phyloP scores from a whole-genome alignment of 1,140 invertebrate species.

The Caenorhabditis inopinata region DNA sequence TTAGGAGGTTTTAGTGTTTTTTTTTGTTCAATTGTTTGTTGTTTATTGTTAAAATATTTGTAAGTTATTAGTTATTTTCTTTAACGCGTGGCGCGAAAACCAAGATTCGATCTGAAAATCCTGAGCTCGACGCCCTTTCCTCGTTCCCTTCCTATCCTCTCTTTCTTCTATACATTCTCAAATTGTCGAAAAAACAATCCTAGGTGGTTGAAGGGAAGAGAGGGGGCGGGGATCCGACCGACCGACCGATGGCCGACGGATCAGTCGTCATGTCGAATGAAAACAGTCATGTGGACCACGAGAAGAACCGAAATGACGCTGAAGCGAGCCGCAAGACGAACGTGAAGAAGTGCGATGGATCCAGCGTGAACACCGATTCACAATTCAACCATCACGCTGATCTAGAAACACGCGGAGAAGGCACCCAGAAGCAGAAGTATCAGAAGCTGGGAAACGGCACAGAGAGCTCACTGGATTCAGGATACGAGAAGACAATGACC shows the following conservation, averaged over 20 bases:
- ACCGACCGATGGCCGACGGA: neutral
- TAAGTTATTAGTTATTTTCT: no score
- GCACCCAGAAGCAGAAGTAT: neutral
- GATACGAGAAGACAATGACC: neutral
- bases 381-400: neutral
- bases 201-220: no score
- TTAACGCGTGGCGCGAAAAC: no score
- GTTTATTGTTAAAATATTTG: no score
- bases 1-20: no score
- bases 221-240: no score
- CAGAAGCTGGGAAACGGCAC: slow-evolving; percentile 2
- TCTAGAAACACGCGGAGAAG: neutral
- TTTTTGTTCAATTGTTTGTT: no score
- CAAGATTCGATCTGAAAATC: no score
- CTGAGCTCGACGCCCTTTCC: no score
- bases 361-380: neutral
- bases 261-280: neutral
- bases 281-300: neutral
- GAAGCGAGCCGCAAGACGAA: neutral
- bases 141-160: no score
- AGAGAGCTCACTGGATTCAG: neutral
- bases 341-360: neutral
- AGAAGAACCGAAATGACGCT: neutral
- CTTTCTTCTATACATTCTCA: no score
- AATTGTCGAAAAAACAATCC: no score